These are phyloP conservation scores for Odobenus rosmarus DNA, from an alignment of 2,113 vertebrate genomes.

Conservation along the genomic window DNA sequence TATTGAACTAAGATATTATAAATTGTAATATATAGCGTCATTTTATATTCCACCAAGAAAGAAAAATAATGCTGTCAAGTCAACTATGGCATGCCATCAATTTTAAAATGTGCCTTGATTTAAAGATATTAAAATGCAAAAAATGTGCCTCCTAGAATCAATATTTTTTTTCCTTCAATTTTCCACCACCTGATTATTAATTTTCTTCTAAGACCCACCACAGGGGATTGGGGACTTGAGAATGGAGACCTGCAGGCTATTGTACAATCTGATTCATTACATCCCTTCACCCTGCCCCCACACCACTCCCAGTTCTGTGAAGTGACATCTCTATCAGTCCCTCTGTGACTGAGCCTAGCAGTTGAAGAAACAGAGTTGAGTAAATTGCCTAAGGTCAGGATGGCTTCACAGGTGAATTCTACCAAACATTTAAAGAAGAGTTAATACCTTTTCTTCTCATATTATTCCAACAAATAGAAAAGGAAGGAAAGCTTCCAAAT, in stretches of 20 bases:
- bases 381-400: neutral
- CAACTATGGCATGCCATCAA: constrained; percentile 2
- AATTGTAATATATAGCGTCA: neutral
- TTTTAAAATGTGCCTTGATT: constrained; percentile 50
- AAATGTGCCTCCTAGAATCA: constrained; percentile 24
- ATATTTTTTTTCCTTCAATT: neutral
- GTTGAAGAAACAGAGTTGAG: neutral
- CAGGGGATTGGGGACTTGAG: neutral
- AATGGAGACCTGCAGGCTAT: neutral
- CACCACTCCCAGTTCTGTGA: neutral
- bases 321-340: neutral
- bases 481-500: neutral
- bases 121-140: constrained; percentile 57
- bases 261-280: neutral
- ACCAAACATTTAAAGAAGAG: neutral
- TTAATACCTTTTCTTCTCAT: neutral
- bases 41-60: constrained; percentile 47
- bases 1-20: neutral
- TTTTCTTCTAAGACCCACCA: constrained; percentile 14
- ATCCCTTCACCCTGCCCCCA: neutral
- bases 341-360: neutral
- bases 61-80: constrained; percentile 56
- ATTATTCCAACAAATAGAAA: neutral
- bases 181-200: constrained; percentile 36
- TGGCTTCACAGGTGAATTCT: neutral